Percentiles rank a stretch among this genome's conserved stretches.
Evolutionary conservation across 2,113 vertebrate species (phyloP).

Genomic region (Brevimyrus niger): DNA sequence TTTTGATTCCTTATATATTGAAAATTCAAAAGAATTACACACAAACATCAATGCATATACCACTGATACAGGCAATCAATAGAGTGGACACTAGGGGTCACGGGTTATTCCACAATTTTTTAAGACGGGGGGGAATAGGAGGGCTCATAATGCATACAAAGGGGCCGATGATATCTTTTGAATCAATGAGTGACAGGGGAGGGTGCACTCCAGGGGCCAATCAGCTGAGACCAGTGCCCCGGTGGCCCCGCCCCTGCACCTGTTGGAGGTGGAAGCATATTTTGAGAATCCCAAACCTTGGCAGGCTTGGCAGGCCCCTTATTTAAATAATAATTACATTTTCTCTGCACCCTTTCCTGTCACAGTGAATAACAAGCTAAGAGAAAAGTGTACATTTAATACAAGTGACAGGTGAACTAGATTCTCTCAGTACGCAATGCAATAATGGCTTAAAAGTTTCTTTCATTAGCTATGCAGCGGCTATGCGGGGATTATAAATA

Average conservation of each 20-base stretch:
- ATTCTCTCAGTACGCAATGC: background rate
- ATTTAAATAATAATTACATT: background rate
- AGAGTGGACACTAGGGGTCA: background rate
- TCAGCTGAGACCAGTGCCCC: background rate
- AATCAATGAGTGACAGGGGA: background rate
- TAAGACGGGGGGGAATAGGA: background rate
- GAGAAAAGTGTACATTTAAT: background rate
- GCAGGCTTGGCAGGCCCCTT: background rate
- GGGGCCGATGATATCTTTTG: background rate
- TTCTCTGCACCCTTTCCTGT: background rate
- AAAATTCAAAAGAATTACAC: background rate
- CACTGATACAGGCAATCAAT: background rate
- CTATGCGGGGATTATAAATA: conserved; percentile 4
- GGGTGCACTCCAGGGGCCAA: background rate
- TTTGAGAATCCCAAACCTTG: background rate
- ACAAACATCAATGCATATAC: background rate
- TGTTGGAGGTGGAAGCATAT: background rate
- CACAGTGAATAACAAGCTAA: background rate
- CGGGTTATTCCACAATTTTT: background rate
- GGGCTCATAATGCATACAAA: background rate
- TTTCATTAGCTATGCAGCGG: background rate
- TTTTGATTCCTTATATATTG: background rate
- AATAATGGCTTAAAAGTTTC: background rate
- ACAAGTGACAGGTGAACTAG: background rate
- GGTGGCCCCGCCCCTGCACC: background rate